Conservation (phyloP, 2,113 vertebrate genomes). For the zebrafish (Danio rerio) region GRCz12tu NC_133179.1:8945501-8946000, state of each 20-base stretch:
- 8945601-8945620: neutral
- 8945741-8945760: neutral
- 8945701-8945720: neutral
- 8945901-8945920: too few species aligned
- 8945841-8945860: too few species aligned
- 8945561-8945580: neutral
- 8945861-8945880: too few species aligned
- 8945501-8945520: constrained; percentile 11
- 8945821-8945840: too few species aligned
- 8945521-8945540: constrained; percentile 1
- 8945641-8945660: constrained; percentile 13
- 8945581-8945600: neutral
- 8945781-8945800: too few species aligned
- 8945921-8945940: too few species aligned
- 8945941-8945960: too few species aligned
- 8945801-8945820: too few species aligned
- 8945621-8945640: constrained; percentile 1
- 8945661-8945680: neutral
- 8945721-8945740: neutral
- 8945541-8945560: neutral
- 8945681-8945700: neutral
- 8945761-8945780: too few species aligned
- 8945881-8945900: too few species aligned
- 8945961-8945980: too few species aligned
- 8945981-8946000: too few species aligned